Evolutionary conservation across 2,888 invertebrate species (phyloP).

Genomic region (Siphlonurus alternatus): DNA sequence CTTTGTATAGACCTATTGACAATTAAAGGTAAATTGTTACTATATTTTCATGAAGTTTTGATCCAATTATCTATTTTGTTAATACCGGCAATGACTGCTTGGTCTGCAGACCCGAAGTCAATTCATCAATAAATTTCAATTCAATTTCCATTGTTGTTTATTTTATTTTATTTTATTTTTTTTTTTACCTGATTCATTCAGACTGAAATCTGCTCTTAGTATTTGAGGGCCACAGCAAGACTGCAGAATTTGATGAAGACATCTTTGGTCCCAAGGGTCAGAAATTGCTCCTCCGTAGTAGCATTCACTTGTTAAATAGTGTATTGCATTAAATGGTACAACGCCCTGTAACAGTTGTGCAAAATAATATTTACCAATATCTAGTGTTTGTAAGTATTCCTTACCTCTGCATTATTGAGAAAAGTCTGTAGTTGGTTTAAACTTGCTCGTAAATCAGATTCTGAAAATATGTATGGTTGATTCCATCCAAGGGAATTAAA

Average conservation of each 20-base stretch:
- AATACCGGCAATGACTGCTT: no score
- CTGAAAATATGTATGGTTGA: slow-evolving; percentile 88
- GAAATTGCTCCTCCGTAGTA: slow-evolving; percentile 94
- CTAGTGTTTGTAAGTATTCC: slow-evolving; percentile 11
- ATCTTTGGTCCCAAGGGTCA: slow-evolving; percentile 87
- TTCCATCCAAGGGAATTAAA: slow-evolving; percentile 95
- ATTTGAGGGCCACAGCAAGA: slow-evolving; percentile 55
- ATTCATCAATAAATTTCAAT: no score
- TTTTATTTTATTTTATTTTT: neutral
- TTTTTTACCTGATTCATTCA: neutral
- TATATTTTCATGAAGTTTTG: no score
- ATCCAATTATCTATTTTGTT: no score
- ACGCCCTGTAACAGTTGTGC: slow-evolving; percentile 28
- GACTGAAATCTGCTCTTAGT: neutral
- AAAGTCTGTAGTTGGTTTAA: slow-evolving; percentile 78
- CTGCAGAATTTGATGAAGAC: slow-evolving; percentile 60
- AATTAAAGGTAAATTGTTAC: slow-evolving; percentile 14
- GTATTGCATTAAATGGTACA: slow-evolving; percentile 69
- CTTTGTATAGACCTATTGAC: slow-evolving; percentile 43
- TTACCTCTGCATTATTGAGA: slow-evolving; percentile 56
- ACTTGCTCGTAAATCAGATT: slow-evolving; percentile 81
- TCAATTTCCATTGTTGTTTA: neutral
- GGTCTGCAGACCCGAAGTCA: no score
- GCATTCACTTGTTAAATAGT: slow-evolving; percentile 86
- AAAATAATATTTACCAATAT: neutral